A percentile compares a stretch with the other conserved stretches of the same genome.
phyloP scores from a whole-genome alignment of 2,888 invertebrate genomes.

The Stomorhina lunata region DNA sequence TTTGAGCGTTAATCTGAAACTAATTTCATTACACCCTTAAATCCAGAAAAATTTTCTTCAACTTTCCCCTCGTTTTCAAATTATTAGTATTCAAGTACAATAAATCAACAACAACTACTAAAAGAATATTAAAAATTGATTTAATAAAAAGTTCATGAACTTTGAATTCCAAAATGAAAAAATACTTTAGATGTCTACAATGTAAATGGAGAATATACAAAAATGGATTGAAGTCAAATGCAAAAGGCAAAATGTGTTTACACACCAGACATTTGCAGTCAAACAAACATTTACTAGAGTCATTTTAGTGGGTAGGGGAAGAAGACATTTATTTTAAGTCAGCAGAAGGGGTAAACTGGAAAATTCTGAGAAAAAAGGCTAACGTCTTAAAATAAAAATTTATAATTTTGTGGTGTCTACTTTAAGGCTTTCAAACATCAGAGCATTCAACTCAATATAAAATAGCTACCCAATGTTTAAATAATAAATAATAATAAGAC shows the following conservation, averaged over 20 bases:
- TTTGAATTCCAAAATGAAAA: slow-evolving; percentile 36
- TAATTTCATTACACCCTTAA: background rate
- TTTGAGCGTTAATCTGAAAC: background rate
- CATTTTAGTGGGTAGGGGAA: too few species aligned
- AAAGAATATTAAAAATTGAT: slow-evolving; percentile 48
- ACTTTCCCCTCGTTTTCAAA: slow-evolving; percentile 18
- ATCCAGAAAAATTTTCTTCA: background rate
- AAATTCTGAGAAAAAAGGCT: too few species aligned
- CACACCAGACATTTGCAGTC: background rate
- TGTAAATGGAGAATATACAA: background rate
- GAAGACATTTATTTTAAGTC: too few species aligned
- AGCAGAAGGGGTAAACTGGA: too few species aligned
- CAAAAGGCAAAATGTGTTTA: slow-evolving; percentile 1
- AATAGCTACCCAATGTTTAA: too few species aligned
- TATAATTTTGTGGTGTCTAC: too few species aligned
- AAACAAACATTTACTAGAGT: background rate
- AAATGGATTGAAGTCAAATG: slow-evolving; percentile 1
- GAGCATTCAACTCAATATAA: too few species aligned
- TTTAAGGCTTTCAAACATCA: too few species aligned
- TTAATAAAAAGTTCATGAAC: slow-evolving; percentile 53
- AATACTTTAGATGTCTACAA: slow-evolving; percentile 28
- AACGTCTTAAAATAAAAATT: too few species aligned
- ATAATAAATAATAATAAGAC: too few species aligned
- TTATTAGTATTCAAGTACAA: too few species aligned
- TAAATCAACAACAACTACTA: too few species aligned